phyloP scores from a whole-genome alignment of 1,140 invertebrate genomes.

The Leptestheria dahalacensis region DNA sequence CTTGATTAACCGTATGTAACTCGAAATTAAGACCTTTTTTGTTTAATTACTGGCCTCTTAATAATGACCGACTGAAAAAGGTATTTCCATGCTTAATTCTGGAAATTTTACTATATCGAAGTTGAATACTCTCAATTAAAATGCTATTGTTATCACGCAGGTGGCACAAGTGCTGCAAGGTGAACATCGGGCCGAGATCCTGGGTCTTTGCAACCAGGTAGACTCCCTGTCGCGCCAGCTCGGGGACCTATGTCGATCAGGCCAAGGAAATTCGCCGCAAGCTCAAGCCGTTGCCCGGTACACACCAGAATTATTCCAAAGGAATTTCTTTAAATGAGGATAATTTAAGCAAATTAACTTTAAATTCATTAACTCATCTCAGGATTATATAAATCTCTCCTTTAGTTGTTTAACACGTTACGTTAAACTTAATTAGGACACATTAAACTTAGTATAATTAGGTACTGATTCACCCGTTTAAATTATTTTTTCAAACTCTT shows the following conservation, averaged over 20 bases:
- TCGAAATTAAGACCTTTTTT: too few species aligned
- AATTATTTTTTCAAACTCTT: conserved; percentile 9
- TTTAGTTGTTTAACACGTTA: too few species aligned
- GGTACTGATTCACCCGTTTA: too few species aligned
- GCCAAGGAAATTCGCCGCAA: conserved; percentile 56
- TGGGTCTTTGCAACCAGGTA: conserved; percentile 81
- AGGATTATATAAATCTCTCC: too few species aligned
- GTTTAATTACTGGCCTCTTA: not conserved
- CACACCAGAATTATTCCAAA: too few species aligned
- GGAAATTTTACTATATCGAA: not conserved
- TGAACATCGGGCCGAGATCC: conserved; percentile 73
- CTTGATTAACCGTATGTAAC: too few species aligned
- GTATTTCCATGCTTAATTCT: not conserved
- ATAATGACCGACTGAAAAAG: not conserved
- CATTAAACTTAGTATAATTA: too few species aligned
- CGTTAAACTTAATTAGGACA: too few species aligned
- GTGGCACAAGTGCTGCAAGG: conserved; percentile 83
- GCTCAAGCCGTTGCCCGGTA: conserved; percentile 59
- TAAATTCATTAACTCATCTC: too few species aligned
- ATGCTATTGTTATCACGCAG: not conserved
- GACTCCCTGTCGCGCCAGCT: conserved; percentile 70
- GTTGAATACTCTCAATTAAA: not conserved
- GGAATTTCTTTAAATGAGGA: too few species aligned
- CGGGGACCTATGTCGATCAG: conserved; percentile 68
- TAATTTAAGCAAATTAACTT: too few species aligned